These are phyloP conservation scores for Chondrosia reniformis DNA, from an alignment of 37 sponge, comb jelly and placozoan species.

Conservation along the genomic window DNA sequence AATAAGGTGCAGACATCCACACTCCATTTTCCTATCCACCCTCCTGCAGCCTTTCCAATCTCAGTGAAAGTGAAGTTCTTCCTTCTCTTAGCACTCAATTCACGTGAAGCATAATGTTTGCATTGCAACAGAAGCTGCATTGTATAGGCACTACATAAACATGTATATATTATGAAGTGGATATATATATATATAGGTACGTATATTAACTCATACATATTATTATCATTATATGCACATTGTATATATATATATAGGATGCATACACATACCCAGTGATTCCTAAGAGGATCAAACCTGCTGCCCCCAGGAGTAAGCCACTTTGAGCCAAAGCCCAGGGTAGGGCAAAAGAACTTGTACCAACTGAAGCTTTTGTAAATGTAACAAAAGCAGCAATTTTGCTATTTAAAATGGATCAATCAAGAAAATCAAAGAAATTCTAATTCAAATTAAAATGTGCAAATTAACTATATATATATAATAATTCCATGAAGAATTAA, in stretches of 20 bases:
- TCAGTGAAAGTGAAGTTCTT: slow-evolving; percentile 48
- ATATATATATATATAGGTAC: too few relatives aligned
- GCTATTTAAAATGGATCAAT: too few relatives aligned
- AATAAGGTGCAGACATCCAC: slow-evolving; percentile 61
- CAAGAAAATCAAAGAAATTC: too few relatives aligned
- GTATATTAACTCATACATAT: too few relatives aligned
- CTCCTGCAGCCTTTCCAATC: slow-evolving; percentile 43
- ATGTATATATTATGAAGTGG: too few relatives aligned
- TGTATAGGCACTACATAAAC: slow-evolving; percentile 67
- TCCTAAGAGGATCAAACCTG: slow-evolving; percentile 60
- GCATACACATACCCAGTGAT: slow-evolving; percentile 37
- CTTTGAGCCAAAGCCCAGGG: slow-evolving; percentile 64
- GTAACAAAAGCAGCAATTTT: slow-evolving; percentile 71
- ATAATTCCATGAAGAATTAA: too few relatives aligned
- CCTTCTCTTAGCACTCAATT: slow-evolving; percentile 17
- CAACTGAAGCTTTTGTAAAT: slow-evolving; percentile 78
- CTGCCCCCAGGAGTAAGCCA: slow-evolving; percentile 60
- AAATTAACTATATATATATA: too few relatives aligned
- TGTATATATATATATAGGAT: too few relatives aligned
- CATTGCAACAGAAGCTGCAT: slow-evolving; percentile 75
- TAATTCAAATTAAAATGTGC: too few relatives aligned
- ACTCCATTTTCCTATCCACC: slow-evolving; percentile 50
- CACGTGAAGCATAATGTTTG: slow-evolving; percentile 17
- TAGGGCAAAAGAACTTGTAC: slow-evolving; percentile 75
- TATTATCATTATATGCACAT: too few relatives aligned